phyloP scores from a whole-genome alignment of 2,113 vertebrate species.

The Athene noctua region DNA sequence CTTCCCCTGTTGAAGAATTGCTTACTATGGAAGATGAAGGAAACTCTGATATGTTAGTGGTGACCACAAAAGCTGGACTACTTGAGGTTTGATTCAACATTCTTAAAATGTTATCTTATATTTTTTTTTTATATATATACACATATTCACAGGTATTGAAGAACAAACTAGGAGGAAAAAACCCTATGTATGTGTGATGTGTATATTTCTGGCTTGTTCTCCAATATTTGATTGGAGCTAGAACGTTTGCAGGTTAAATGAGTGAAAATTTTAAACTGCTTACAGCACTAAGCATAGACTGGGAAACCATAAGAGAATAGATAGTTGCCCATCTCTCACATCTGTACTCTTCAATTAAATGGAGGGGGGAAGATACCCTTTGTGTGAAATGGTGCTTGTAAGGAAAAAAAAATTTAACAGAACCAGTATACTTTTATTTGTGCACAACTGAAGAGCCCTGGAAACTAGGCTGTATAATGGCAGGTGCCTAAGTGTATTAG shows the following conservation, averaged over 20 bases:
- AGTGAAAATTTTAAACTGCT: background rate
- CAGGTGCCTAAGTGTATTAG: background rate
- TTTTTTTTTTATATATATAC: background rate
- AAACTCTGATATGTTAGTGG: constrained; percentile 96
- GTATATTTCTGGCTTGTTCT: background rate
- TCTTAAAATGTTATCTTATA: background rate
- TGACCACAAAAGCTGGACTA: constrained; percentile 94
- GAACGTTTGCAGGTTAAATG: background rate
- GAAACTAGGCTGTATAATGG: background rate
- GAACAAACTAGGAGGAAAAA: background rate
- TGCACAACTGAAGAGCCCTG: background rate
- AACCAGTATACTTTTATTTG: background rate
- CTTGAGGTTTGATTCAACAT: constrained; percentile 84
- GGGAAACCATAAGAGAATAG: background rate
- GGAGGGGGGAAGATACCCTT: accelerated
- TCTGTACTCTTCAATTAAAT: background rate
- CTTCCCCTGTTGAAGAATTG: constrained; percentile 91
- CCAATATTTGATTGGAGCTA: background rate
- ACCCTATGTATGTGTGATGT: background rate
- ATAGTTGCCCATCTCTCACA: background rate
- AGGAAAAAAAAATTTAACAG: background rate
- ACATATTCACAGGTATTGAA: background rate
- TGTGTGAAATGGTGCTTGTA: background rate
- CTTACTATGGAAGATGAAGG: constrained; percentile 97
- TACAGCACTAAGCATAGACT: background rate